Base-by-base conservation (phyloP, 2,113 vertebrate species). In the Orycteropus afer region DNA sequence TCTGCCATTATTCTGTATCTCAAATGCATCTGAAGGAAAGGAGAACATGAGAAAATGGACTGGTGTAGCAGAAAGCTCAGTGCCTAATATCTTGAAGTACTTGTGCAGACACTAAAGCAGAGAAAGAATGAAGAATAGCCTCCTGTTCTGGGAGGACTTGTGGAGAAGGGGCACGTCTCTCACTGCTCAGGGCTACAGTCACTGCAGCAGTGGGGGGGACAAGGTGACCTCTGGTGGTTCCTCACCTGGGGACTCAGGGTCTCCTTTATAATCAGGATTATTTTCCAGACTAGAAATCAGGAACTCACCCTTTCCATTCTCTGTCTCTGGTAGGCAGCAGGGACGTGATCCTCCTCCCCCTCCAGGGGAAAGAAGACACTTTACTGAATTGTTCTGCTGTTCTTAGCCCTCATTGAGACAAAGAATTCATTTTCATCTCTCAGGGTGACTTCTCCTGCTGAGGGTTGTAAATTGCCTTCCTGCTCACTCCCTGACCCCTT, bases 401-500 rank as follows among this genome's bases (percentile, higher is more conserved):
- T 83, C 76, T 94, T 53, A 86, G 86, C 74, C 57, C 86, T 96
- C 93, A 42, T 29, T 42, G 89, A 96, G 80, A 94, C 83, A 89
- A 79, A 93, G 91, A 92, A 96, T 96, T 89, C 78, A 92, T 92
- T 90, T 92, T 89, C 25, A 10, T 97, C 55, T 96, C 89, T 93
- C 83, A 53, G 90, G 61, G 86, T 91, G 94, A 86, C 89, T 94
- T 96, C 67, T 91, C 59, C 61, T 34, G 89, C 67, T 86, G 69
- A 74, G 80, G 91, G 86, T 76, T 95, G 96, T 96, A 96, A 96
- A 97, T 97, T 97, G 95, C 97, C 42, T 47, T 83, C 61, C 45
- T 63, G 89, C 61, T 86, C 83, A 91, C 94, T 96, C 89, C 86
- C 86, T 86, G 97, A 95, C 94, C 95, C 94, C 89, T 95, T 86